These are phyloP conservation scores for Keiferia lycopersicella DNA, from an alignment of 2,888 invertebrate genomes.

Conservation along the genomic window DNA sequence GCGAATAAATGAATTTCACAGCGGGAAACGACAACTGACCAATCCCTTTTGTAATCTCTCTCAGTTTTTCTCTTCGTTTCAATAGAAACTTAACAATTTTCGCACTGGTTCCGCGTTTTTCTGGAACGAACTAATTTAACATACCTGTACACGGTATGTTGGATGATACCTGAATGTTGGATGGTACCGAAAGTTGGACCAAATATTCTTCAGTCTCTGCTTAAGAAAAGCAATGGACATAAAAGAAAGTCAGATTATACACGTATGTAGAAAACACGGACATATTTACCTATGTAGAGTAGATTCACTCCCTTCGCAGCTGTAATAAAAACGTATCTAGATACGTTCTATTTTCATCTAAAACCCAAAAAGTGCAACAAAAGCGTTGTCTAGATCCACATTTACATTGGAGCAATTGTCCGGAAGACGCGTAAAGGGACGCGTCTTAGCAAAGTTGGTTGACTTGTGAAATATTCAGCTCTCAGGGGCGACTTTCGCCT, in stretches of 20 bases:
- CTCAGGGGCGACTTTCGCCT: constrained; percentile 70
- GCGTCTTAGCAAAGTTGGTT: constrained; percentile 61
- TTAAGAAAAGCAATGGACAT: too few species aligned
- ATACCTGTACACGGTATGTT: constrained; percentile 14
- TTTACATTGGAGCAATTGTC: constrained; percentile 45
- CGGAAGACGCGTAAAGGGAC: constrained; percentile 63
- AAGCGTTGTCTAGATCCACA: too few species aligned
- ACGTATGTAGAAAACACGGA: too few species aligned
- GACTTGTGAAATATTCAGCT: constrained; percentile 75
- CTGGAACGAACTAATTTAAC: constrained; percentile 48
- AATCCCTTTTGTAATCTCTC: constrained; percentile 41
- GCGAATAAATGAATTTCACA: constrained; percentile 55
- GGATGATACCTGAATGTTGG: too few species aligned
- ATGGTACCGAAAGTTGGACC: too few species aligned
- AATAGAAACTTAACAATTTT: constrained; percentile 33
- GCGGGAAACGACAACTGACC: constrained; percentile 52
- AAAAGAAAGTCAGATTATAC: too few species aligned
- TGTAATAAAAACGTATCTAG: too few species aligned
- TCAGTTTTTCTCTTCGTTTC: constrained; percentile 38
- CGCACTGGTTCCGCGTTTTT: not conserved
- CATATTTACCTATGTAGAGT: too few species aligned
- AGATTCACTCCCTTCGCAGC: too few species aligned
- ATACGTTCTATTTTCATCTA: too few species aligned
- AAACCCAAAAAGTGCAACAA: too few species aligned
- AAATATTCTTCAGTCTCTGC: too few species aligned